phyloP scores from a whole-genome alignment of 2,797 vertebrate species.

The Nothura maculosa region DNA sequence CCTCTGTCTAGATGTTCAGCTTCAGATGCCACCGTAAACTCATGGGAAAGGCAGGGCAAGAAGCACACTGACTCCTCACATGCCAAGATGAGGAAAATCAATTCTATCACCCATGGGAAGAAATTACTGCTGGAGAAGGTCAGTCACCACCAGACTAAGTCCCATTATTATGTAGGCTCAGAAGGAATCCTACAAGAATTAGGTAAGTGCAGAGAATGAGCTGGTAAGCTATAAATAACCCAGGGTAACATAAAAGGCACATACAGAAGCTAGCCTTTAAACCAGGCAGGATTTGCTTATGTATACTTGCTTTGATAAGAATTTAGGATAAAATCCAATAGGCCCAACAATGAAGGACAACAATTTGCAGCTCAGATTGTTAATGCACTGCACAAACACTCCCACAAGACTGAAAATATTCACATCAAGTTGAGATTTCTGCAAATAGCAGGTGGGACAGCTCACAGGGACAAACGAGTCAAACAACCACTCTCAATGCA shows the following conservation, averaged over 20 bases:
- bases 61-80: constrained; percentile 62
- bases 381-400: neutral
- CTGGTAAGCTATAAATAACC: constrained; percentile 31
- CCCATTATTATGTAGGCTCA: constrained; percentile 25
- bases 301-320: neutral
- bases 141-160: constrained; percentile 25
- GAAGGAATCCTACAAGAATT: constrained; percentile 58
- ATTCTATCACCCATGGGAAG: constrained; percentile 74
- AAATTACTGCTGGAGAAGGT: constrained; percentile 76
- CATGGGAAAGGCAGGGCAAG: constrained; percentile 56
- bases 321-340: neutral
- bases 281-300: neutral
- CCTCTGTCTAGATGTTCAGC: neutral
- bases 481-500: neutral
- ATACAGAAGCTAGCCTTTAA: neutral
- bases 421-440: neutral
- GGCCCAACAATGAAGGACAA: neutral
- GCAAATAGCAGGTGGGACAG: neutral
- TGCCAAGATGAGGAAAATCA: constrained; percentile 74
- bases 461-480: neutral
- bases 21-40: constrained; percentile 11
- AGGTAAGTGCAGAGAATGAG: neutral
- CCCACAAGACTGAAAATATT: neutral
- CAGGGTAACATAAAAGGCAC: neutral
- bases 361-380: neutral